Evolutionary conservation across 1,140 invertebrate genomes (phyloP), one percentile per base, ranked within the genome.

Genomic region (Danaus plexippus): DNA sequence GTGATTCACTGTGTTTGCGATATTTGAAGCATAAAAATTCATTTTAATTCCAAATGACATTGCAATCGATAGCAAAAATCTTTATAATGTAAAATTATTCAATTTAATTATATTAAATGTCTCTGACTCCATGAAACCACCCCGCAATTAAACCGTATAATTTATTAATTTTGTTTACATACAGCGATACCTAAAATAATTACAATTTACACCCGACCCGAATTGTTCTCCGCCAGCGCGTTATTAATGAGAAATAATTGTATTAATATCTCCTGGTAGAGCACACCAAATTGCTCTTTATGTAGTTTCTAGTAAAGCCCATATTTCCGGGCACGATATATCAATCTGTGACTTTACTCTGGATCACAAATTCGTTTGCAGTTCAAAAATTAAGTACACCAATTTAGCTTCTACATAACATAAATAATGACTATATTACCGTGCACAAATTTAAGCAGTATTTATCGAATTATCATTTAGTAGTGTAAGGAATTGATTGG

Each of bases 181-280:
- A 47, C 9, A 15, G 32, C 12, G 45, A 54, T 54, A 54, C 49
- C 49, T 32, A 32, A 52, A 57, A 57, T 57, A 58, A 58, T 58
- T 58, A 52, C 45, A 52, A 57, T 57, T 52, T 57, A 51, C 55
- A 43, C 11, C 12, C 43, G 50, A 12, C 18, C 56, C 50, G 44
- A 58, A 58, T 58, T 58, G 56, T 52, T 52, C 50, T 58, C 56
- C 49, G 52, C 12, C 56, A 15, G 56, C 44, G 56, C 50, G 56
- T 58, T 58, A 58, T 58, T 58, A 58, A 58, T 58, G 56, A 58
- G 49, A 52, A 58, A 58, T 58, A 48, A 58, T 58, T 58, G 50
- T 58, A 58, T 58, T 58, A 58, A 58, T 58, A 52, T 52, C 15
- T 15, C 11, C 8, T 44, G 15, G 4, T 12, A 43, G 3, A 22